phyloP scores from a whole-genome alignment of 2,797 vertebrate genomes.

The Tapera naevia region DNA sequence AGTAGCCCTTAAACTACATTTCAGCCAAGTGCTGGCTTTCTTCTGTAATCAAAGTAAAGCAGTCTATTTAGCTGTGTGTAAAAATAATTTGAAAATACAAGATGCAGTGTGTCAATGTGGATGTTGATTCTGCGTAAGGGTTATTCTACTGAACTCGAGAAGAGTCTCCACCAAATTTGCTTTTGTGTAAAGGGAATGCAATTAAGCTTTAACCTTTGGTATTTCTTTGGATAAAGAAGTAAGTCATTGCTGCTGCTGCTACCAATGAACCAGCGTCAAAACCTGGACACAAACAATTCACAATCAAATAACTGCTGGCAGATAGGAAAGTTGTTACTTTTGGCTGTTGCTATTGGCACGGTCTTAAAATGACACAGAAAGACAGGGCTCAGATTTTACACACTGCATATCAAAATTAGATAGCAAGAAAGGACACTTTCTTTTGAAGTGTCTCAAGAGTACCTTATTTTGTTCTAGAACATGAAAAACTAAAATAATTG shows the following conservation, averaged over 20 bases:
- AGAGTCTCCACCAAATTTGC: neutral
- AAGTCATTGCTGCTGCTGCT: neutral
- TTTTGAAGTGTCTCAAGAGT: neutral
- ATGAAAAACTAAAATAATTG: constrained; percentile 4
- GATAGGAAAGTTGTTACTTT: neutral
- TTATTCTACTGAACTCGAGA: neutral
- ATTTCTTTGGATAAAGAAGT: neutral
- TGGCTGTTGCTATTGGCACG: neutral
- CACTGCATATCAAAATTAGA: neutral
- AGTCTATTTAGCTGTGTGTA: neutral
- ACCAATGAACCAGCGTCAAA: neutral
- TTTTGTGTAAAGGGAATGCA: neutral
- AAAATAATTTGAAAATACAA: neutral
- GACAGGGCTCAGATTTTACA: neutral
- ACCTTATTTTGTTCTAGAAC: neutral
- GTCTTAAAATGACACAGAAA: neutral
- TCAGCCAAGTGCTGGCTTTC: neutral
- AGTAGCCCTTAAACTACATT: neutral
- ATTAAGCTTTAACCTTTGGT: neutral
- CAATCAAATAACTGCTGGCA: neutral
- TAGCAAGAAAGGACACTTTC: neutral
- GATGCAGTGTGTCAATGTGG: neutral
- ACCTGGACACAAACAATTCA: neutral
- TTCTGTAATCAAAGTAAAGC: neutral
- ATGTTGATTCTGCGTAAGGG: neutral